Evolutionary conservation across 2,797 vertebrate species (phyloP).

Genomic region (Gephyroberyx darwinii): DNA sequence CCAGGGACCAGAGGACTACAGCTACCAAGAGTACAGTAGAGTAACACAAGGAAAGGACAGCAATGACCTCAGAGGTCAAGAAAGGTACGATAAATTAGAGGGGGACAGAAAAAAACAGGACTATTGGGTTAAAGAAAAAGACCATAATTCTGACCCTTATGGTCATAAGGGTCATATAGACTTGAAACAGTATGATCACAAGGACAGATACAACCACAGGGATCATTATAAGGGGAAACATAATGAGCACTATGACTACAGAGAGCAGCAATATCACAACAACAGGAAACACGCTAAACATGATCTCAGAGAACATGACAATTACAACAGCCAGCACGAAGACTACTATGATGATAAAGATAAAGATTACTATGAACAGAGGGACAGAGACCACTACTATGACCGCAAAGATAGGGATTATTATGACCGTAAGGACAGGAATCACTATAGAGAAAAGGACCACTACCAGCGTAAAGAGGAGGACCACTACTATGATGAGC

Average conservation of each 20-base stretch:
- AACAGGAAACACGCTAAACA: slow-evolving; percentile 44
- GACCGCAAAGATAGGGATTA: slow-evolving; percentile 58
- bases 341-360: slow-evolving; percentile 61
- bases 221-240: slow-evolving; percentile 63
- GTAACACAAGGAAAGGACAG: slow-evolving; percentile 56
- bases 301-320: slow-evolving; percentile 63
- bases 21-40: slow-evolving; percentile 57
- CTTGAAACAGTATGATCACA: slow-evolving; percentile 54
- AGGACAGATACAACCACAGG: slow-evolving; percentile 53
- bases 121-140: slow-evolving; percentile 51
- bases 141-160: slow-evolving; percentile 47
- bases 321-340: slow-evolving; percentile 59
- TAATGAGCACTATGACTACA: slow-evolving; percentile 56
- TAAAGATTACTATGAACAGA: slow-evolving; percentile 54
- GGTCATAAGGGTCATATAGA: slow-evolving; percentile 49
- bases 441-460: slow-evolving; percentile 63
- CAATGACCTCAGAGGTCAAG: slow-evolving; percentile 55
- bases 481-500: slow-evolving; percentile 61
- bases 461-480: slow-evolving; percentile 59
- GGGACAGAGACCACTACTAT: slow-evolving; percentile 54
- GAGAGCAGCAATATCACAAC: slow-evolving; percentile 63
- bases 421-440: slow-evolving; percentile 62
- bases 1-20: slow-evolving; percentile 75
- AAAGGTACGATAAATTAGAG: slow-evolving; percentile 51
- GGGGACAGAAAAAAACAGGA: slow-evolving; percentile 63